Percentiles rank a stretch among this genome's conserved stretches.
Evolutionary conservation across 2,888 invertebrate species (phyloP).

Genomic region (Octodonta nipae): DNA sequence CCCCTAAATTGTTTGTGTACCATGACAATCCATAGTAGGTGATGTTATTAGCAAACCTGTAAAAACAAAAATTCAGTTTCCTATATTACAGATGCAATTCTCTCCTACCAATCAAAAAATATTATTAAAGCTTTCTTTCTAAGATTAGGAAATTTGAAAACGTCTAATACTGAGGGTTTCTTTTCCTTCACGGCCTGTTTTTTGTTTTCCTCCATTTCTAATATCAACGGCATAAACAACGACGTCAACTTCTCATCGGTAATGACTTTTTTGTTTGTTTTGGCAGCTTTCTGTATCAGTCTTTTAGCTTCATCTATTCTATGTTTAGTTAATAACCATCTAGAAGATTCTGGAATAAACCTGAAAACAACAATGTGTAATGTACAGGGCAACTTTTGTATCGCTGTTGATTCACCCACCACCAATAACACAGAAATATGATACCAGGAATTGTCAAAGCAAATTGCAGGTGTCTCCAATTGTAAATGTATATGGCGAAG

Average conservation of each 20-base stretch:
- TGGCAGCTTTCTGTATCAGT: slow-evolving; percentile 48
- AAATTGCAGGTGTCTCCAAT: slow-evolving; percentile 58
- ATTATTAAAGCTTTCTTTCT: slow-evolving; percentile 51
- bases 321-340: slow-evolving; percentile 56
- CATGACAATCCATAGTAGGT: slow-evolving; percentile 68
- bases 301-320: slow-evolving; percentile 47
- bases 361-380: slow-evolving; percentile 18
- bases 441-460: slow-evolving; percentile 56
- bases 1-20: slow-evolving; percentile 58
- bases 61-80: too few relatives aligned
- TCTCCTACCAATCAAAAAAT: slow-evolving; percentile 62
- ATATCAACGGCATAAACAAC: slow-evolving; percentile 37
- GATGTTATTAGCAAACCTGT: slow-evolving; percentile 64
- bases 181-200: slow-evolving; percentile 9
- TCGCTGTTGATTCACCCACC: slow-evolving; percentile 40
- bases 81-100: too few relatives aligned
- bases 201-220: slow-evolving; percentile 20
- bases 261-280: slow-evolving; percentile 48
- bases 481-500: slow-evolving; percentile 51
- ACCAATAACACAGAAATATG: slow-evolving; percentile 54
- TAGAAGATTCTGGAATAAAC: slow-evolving; percentile 60
- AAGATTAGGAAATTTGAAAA: slow-evolving; percentile 50
- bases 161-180: slow-evolving; percentile 31
- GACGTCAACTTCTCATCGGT: slow-evolving; percentile 40
- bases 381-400: neutral